Percentiles rank a stretch among this genome's conserved stretches.
Evolutionary conservation across 1,140 invertebrate genomes (phyloP).

Genomic region (Manduca sexta): DNA sequence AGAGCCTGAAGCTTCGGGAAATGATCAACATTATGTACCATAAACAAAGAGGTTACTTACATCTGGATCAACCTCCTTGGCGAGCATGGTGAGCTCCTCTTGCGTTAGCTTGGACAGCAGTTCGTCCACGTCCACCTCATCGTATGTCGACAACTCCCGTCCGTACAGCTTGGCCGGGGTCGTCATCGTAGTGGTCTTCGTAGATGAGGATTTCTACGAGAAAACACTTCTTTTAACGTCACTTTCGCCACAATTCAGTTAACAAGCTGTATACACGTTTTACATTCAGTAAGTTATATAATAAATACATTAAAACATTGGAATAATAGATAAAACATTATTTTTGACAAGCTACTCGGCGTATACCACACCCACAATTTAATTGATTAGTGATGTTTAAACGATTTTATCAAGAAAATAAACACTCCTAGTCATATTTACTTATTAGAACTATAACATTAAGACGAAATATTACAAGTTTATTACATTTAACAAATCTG

Average conservation of each 20-base stretch:
- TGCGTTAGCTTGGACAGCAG: slow-evolving; percentile 93
- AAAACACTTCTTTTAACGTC: slow-evolving; percentile 17
- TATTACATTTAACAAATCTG: neutral
- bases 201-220: slow-evolving; percentile 87
- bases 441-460: no score
- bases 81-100: slow-evolving; percentile 97
- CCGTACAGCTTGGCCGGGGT: slow-evolving; percentile 92
- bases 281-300: slow-evolving; percentile 24
- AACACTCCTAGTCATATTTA: neutral
- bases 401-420: neutral
- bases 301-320: slow-evolving; percentile 11
- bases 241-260: slow-evolving; percentile 1
- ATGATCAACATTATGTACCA: no score
- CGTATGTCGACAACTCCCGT: slow-evolving; percentile 93
- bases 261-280: no score
- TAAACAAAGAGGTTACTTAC: slow-evolving; percentile 78
- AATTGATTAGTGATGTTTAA: slow-evolving; percentile 33
- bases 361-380: slow-evolving; percentile 52
- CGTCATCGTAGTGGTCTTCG: slow-evolving; percentile 90
- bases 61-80: slow-evolving; percentile 99
- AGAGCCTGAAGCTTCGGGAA: no score
- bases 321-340: slow-evolving; percentile 27
- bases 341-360: slow-evolving; percentile 34
- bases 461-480: neutral
- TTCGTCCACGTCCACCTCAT: slow-evolving; percentile 97